Evolutionary conservation across 1,140 invertebrate species (phyloP).

Genomic region (Galleria mellonella): DNA sequence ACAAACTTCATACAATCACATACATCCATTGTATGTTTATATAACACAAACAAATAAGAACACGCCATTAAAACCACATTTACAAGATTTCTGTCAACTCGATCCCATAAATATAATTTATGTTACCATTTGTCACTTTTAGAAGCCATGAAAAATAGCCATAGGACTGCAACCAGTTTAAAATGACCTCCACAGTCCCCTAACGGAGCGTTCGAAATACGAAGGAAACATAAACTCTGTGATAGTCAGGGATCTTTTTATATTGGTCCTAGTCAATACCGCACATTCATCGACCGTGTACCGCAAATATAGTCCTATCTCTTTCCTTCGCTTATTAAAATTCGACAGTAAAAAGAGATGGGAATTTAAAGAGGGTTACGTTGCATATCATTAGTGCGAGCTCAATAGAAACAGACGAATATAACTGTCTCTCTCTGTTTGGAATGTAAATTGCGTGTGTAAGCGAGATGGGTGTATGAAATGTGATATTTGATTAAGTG

Average conservation of each 20-base stretch:
- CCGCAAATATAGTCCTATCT: constrained; percentile 20
- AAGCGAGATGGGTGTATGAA: constrained; percentile 18
- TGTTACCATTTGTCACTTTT: constrained; percentile 38
- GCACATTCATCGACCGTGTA: no score
- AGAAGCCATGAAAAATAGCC: constrained; percentile 41
- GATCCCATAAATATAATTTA: constrained; percentile 45
- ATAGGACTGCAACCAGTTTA: constrained; percentile 13
- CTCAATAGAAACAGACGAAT: constrained; percentile 24
- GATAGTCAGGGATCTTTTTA: no score
- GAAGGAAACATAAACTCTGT: no score
- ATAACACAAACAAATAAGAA: constrained; percentile 17
- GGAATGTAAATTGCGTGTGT: constrained; percentile 7
- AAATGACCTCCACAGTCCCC: constrained; percentile 8
- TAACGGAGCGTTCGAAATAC: no score
- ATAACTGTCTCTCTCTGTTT: constrained; percentile 29
- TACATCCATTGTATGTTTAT: background rate
- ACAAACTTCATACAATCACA: no score
- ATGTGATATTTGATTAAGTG: constrained; percentile 25
- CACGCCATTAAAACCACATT: constrained; percentile 51
- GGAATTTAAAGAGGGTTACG: constrained; percentile 39
- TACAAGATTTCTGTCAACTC: constrained; percentile 36
- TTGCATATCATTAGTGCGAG: constrained; percentile 55
- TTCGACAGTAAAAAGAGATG: constrained; percentile 21
- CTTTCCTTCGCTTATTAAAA: constrained; percentile 6
- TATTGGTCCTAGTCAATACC: no score